Base-by-base conservation (phyloP, 2,888 invertebrate genomes). In the Ichneumoninae sp. region DNA sequence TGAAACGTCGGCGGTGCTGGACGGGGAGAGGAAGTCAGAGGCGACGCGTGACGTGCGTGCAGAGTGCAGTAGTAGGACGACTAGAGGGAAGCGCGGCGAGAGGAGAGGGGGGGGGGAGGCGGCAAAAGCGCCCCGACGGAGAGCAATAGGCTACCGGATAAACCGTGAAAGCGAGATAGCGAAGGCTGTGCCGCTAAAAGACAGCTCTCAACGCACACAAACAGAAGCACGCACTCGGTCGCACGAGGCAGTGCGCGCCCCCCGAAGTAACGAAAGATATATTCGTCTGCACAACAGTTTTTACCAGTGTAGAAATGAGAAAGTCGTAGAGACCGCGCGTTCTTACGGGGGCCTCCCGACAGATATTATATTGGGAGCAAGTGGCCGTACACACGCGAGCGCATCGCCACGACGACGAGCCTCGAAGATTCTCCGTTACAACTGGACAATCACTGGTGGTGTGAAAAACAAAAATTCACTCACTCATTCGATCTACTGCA, bases 221-320 rank as follows among this genome's bases (percentile, higher is more conserved):
- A 63, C 63, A 33, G 63, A 63, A 63, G 63, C 63, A 63, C 63
- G 63, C 33, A 63, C 63, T 30, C 16, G 33, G 71, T 75, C 47
- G n/a, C 70, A 22, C 19, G 44, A 69, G 50, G 66, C 40, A n/a
- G 44, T 47, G 44, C 16, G 44, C 44, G 13, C 44, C 16, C 44
- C 44, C 19, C 40, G 44, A 36, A 16, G n/a, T 13, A 63, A 63
- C 63, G 63, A 63, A 63, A 63, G 63, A 63, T 30, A 60, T 60
- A 63, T 63, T 16, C 30, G 30, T 33, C 30, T 6, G 30, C 33
- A 63, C 33, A 63, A 33, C 33, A 33, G 63, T 77, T 52, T 57
- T 68, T 63, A 40, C 40, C 26, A 36, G 63, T 63, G 88, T 90
- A 90, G 90, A 91, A 91, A 91, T 91, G 91, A 91, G 91, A 91